A percentile compares a stretch with the other conserved stretches of the same genome.
phyloP scores from a whole-genome alignment of 2,797 vertebrate species.

The Gorsachius magnificus region DNA sequence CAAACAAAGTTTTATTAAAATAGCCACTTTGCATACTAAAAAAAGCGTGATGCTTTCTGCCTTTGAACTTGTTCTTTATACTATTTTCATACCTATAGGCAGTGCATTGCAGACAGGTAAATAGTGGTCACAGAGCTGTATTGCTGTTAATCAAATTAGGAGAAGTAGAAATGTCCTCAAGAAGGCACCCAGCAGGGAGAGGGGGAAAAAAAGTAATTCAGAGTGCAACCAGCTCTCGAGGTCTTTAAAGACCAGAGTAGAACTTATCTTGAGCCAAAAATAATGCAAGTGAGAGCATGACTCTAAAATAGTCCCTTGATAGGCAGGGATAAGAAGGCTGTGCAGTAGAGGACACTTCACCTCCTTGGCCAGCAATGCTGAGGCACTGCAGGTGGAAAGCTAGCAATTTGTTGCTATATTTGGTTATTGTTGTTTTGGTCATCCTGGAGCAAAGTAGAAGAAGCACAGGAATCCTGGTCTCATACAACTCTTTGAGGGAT shows the following conservation, averaged over 20 bases:
- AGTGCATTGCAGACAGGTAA: not conserved
- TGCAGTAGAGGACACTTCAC: not conserved
- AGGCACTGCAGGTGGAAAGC: not conserved
- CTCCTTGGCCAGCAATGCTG: not conserved
- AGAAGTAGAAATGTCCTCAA: not conserved
- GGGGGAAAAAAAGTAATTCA: not conserved
- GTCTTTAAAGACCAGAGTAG: not conserved
- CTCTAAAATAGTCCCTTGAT: not conserved
- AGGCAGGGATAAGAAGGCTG: not conserved
- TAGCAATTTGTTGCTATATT: not conserved
- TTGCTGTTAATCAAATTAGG: not conserved
- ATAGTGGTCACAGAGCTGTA: not conserved
- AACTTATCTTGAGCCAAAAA: not conserved
- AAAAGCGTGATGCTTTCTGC: not conserved
- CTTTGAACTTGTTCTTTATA: not conserved
- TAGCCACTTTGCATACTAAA: not conserved
- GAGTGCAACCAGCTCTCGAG: not conserved
- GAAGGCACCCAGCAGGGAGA: not conserved
- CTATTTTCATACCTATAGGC: not conserved
- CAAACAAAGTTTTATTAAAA: not conserved
- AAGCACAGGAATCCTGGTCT: not conserved
- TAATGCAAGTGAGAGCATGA: not conserved
- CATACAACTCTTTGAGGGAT: not conserved
- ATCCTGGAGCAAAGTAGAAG: not conserved
- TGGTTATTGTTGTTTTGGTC: not conserved